phyloP scores from a whole-genome alignment of 2,113 vertebrate genomes.

The Coregonus clupeaformis region DNA sequence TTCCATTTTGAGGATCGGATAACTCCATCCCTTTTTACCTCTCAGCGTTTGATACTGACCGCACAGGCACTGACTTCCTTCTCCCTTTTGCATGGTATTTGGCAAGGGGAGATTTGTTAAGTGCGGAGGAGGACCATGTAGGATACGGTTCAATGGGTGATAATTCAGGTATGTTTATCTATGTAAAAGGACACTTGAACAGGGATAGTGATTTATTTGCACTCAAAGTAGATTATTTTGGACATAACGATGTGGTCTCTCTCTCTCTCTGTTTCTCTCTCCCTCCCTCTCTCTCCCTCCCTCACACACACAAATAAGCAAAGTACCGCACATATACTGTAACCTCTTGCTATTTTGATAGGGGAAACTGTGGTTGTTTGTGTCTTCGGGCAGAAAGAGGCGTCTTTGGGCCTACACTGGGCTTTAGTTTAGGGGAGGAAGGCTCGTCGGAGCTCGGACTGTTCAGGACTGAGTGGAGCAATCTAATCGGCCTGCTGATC shows the following conservation, averaged over 20 bases:
- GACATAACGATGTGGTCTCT: background rate
- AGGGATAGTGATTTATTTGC: background rate
- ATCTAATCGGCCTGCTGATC: slow-evolving; percentile 45
- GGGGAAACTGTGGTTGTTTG: slow-evolving; percentile 9
- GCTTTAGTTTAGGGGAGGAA: background rate
- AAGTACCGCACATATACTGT: background rate
- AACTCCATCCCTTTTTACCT: slow-evolving; percentile 15
- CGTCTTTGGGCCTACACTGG: slow-evolving; percentile 12
- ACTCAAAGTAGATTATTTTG: background rate
- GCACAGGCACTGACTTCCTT: background rate
- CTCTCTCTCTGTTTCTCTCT: background rate
- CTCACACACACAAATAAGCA: background rate
- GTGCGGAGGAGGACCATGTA: background rate
- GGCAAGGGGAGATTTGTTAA: background rate
- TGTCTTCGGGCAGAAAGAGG: slow-evolving; percentile 12
- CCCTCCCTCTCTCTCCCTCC: background rate
- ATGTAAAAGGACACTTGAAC: background rate
- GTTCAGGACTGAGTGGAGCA: slow-evolving; percentile 24
- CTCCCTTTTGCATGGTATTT: background rate
- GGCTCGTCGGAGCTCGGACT: slow-evolving; percentile 3
- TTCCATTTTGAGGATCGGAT: slow-evolving; percentile 11
- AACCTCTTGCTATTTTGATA: slow-evolving; percentile 3
- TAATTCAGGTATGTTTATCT: background rate
- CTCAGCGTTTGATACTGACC: slow-evolving; percentile 2
- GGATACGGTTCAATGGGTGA: background rate